phyloP scores from a whole-genome alignment of 2,113 vertebrate species.

The Grus americana region DNA sequence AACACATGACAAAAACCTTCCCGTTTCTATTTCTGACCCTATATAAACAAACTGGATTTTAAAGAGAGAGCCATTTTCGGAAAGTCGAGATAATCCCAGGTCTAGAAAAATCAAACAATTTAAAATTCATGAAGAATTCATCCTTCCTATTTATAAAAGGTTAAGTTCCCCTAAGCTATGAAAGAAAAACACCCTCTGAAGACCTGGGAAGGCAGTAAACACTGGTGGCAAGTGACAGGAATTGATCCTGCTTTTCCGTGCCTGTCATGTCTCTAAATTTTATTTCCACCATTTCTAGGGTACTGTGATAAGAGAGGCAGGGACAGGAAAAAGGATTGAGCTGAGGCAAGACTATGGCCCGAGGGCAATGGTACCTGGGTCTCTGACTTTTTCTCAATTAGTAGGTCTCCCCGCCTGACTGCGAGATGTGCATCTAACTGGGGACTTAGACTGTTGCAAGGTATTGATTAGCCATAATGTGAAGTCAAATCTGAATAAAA shows the following conservation, averaged over 20 bases:
- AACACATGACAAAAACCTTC: not conserved
- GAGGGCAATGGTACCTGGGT: conserved; percentile 86
- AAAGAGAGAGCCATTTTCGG: not conserved
- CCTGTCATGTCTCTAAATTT: conserved; percentile 84
- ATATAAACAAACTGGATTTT: not conserved
- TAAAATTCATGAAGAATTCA: conserved; percentile 77
- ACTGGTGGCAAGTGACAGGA: conserved; percentile 84
- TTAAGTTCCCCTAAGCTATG: conserved; percentile 81
- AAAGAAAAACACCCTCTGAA: conserved; percentile 79
- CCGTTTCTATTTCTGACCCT: not conserved
- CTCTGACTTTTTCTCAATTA: conserved; percentile 96
- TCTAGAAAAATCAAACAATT: conserved; percentile 73
- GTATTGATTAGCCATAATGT: conserved; percentile 96
- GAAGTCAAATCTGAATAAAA: conserved; percentile 95
- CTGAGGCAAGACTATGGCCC: conserved; percentile 82
- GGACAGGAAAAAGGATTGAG: conserved; percentile 56
- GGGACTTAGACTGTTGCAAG: conserved; percentile 78
- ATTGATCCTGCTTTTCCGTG: conserved; percentile 82
- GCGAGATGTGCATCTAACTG: conserved; percentile 85
- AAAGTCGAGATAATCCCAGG: conserved; percentile 11
- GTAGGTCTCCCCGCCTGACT: conserved; percentile 85
- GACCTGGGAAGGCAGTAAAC: conserved; percentile 79
- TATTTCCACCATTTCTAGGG: conserved; percentile 79
- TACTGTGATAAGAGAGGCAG: conserved; percentile 66
- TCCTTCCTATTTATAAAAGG: conserved; percentile 80